Conservation (phyloP, 1,140 invertebrate species). For the Plodia interpunctella region DNA sequence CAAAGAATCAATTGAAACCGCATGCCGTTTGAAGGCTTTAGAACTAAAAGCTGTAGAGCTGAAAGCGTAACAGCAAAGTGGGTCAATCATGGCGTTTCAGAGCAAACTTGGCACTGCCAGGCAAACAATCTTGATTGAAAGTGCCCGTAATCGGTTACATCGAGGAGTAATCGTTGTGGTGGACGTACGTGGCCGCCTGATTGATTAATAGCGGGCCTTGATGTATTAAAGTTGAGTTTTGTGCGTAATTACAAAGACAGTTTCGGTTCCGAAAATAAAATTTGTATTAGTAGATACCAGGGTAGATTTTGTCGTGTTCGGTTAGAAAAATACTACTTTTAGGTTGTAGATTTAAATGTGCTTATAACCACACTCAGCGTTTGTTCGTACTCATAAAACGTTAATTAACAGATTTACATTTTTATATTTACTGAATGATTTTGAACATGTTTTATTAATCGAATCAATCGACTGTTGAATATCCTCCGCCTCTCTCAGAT, state of each 20-base stretch:
- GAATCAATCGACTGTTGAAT: no score
- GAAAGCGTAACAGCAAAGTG: conserved; percentile 25
- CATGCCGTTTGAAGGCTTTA: background rate
- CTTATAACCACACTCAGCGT: no score
- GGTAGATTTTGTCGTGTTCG: no score
- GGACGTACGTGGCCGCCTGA: conserved; percentile 11
- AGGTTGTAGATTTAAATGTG: no score
- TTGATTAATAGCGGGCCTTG: conserved; percentile 25
- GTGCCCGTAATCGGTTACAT: conserved; percentile 41
- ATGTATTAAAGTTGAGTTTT: conserved; percentile 23
- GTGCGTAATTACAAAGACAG: conserved; percentile 18
- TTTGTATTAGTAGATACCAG: background rate
- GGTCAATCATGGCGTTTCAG: conserved; percentile 41
- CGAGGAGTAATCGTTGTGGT: conserved; percentile 31
- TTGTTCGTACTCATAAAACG: no score
- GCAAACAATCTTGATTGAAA: conserved; percentile 64
- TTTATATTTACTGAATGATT: no score
- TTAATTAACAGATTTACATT: no score
- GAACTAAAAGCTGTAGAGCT: background rate
- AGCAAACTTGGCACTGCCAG: conserved; percentile 40
- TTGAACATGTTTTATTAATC: no score
- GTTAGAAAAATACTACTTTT: no score
- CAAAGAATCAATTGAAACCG: conserved; percentile 3
- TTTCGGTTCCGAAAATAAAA: background rate
- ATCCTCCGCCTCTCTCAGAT: no score